These are phyloP conservation scores for Corythaixoides concolor DNA, from an alignment of 2,113 vertebrate species.

Conservation along the genomic window DNA sequence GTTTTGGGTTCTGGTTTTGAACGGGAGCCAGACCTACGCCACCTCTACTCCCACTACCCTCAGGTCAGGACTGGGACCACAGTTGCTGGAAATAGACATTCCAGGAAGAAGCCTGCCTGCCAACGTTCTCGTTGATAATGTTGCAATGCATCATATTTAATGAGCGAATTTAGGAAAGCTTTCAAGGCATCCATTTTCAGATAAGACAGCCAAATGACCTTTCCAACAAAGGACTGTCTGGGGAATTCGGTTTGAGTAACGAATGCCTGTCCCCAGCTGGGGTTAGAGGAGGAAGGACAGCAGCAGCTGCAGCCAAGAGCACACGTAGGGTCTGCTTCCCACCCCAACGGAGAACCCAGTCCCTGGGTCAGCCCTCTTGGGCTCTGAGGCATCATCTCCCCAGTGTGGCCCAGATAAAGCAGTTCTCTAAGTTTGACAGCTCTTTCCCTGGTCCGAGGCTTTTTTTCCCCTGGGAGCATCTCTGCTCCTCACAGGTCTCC, in stretches of 20 bases:
- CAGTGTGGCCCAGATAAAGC: neutral
- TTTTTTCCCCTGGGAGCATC: neutral
- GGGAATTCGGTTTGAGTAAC: neutral
- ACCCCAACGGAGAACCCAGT: neutral
- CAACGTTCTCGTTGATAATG: neutral
- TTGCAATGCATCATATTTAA: neutral
- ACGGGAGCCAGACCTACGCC: fast-evolving
- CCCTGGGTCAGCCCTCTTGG: neutral
- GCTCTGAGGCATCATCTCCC: neutral
- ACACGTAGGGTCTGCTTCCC: neutral
- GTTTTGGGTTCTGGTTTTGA: neutral
- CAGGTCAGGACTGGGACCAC: neutral
- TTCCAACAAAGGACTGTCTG: neutral
- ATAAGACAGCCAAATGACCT: slow-evolving; percentile 12
- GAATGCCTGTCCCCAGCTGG: neutral
- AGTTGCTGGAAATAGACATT: neutral
- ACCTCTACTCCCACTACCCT: too few species aligned
- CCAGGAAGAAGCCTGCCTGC: neutral
- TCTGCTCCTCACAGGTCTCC: neutral
- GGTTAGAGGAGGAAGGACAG: neutral
- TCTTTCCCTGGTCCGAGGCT: neutral
- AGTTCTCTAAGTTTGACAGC: neutral
- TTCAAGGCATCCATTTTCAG: neutral
- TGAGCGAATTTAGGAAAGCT: slow-evolving; percentile 13
- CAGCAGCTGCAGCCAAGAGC: neutral